Evolutionary conservation across 2,888 invertebrate genomes (phyloP), one percentile per base, ranked within the genome.

Genomic region (Eilema griseolum): DNA sequence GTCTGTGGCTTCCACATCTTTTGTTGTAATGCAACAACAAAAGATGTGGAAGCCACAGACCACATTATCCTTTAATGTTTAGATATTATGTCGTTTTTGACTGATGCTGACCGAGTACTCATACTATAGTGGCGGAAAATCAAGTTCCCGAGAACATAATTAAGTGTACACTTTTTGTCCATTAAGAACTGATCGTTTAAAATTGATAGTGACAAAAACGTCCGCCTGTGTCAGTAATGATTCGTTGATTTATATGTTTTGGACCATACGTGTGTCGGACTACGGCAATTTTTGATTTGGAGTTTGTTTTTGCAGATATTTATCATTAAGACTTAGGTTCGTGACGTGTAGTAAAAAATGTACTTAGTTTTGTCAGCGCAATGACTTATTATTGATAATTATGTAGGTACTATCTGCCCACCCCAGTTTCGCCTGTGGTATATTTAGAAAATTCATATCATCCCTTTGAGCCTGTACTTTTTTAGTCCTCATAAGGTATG

Each of bases 191-290:
- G 67, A 74, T 67, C 60, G 26, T 68, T 66, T 71, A 69, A 52
- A 52, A 72, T 72, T 31, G 70, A 72, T 76, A 60, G 69, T 64
- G 67, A 77, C 76, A 80, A 77, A 73, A 77, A 82, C 74, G 69
- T 62, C 33, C 64, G 69, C 65, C 66, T 56, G 12, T 69, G 67
- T 69, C 65, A 62, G 65, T 72, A 81, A 72, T 75, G 71, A 76
- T 76, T 73, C 69, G 31, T 77, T 79, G 79, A 83, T 77, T 75
- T 79, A 74, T 74, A 73, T 78, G 72, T 72, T 73, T 75, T 67
- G 66, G 66, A 67, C 57, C 61, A 69, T 69, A 63, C 31, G 2
- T 68, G 59, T 23, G 10, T 66, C 71, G 41, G 41, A n/a, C 52
- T 73, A 69, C 75, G 74, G 71, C 77, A 76, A 73, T 60, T 65